Conservation (phyloP, 2,113 vertebrate genomes). For the Saimiri boliviensis region DNA sequence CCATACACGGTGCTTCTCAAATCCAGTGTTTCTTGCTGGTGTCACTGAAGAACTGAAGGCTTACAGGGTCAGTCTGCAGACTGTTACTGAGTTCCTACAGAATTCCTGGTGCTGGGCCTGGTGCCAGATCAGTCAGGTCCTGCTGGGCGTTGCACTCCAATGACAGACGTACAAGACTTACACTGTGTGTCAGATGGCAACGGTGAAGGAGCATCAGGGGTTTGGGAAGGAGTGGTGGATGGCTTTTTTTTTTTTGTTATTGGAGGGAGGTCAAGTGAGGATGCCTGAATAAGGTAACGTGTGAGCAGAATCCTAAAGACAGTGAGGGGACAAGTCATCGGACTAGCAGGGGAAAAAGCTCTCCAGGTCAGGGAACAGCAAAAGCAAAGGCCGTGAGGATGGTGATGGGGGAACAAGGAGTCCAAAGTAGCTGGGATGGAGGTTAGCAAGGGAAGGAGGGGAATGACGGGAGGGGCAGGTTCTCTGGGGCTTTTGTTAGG, state of each 20-base stretch:
- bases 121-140: not conserved
- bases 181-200: rapidly evolving
- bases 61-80: not conserved
- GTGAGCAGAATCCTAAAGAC: not conserved
- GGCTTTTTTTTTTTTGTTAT: rapidly evolving
- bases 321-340: not conserved
- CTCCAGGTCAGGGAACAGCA: rapidly evolving
- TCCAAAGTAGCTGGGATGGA: not conserved
- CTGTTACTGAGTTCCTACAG: not conserved
- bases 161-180: not conserved
- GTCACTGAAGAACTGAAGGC: not conserved
- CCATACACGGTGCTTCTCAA: not conserved
- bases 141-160: not conserved
- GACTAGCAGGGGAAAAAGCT: not conserved
- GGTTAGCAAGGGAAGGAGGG: not conserved
- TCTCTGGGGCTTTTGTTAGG: not conserved
- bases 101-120: rapidly evolving
- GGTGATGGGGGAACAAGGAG: not conserved
- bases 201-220: not conserved
- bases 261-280: not conserved
- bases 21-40: too few species aligned
- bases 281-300: not conserved
- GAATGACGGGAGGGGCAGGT: too few species aligned
- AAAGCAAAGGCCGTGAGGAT: not conserved
- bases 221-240: not conserved